Evolutionary conservation across 2,888 invertebrate species (phyloP).

Genomic region (Oxycera nigricornis): DNA sequence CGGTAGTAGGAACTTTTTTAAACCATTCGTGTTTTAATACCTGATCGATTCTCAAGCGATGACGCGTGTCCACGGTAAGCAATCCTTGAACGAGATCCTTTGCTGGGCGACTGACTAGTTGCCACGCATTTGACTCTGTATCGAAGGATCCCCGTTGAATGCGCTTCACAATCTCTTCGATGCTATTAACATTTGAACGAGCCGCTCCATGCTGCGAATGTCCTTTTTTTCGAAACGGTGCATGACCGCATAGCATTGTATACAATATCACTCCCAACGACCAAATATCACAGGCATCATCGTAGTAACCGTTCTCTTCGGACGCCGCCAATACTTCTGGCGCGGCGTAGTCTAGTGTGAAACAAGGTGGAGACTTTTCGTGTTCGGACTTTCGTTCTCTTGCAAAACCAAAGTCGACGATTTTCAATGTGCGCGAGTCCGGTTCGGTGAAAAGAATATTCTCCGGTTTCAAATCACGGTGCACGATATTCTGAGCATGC

Average conservation of each 20-base stretch:
- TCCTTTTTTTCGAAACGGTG: slow-evolving; percentile 71
- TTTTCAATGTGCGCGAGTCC: slow-evolving; percentile 69
- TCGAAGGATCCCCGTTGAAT: slow-evolving; percentile 43
- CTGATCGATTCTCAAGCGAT: slow-evolving; percentile 73
- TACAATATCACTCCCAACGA: slow-evolving; percentile 90
- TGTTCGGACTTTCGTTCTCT: slow-evolving; percentile 52
- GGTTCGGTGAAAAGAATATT: slow-evolving; percentile 65
- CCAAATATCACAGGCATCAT: slow-evolving; percentile 95
- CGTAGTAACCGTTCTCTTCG: slow-evolving; percentile 66
- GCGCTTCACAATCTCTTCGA: slow-evolving; percentile 37
- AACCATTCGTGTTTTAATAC: slow-evolving; percentile 73
- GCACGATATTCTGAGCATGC: slow-evolving; percentile 85
- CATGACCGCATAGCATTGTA: slow-evolving; percentile 78
- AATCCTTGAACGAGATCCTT: slow-evolving; percentile 78
- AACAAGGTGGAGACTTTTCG: slow-evolving; percentile 82
- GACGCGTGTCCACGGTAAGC: slow-evolving; percentile 78
- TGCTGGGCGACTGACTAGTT: slow-evolving; percentile 74
- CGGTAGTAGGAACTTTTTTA: slow-evolving; percentile 37
- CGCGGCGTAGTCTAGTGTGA: slow-evolving; percentile 87
- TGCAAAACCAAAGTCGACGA: slow-evolving; percentile 97
- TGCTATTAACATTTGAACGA: slow-evolving; percentile 45
- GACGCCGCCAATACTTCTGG: slow-evolving; percentile 80
- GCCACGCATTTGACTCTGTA: slow-evolving; percentile 67
- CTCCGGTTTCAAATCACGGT: slow-evolving; percentile 95
- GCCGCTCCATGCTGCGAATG: slow-evolving; percentile 33